These are phyloP conservation scores for Myotis daubentonii DNA, from an alignment of 2,797 vertebrate genomes.

Conservation along the genomic window DNA sequence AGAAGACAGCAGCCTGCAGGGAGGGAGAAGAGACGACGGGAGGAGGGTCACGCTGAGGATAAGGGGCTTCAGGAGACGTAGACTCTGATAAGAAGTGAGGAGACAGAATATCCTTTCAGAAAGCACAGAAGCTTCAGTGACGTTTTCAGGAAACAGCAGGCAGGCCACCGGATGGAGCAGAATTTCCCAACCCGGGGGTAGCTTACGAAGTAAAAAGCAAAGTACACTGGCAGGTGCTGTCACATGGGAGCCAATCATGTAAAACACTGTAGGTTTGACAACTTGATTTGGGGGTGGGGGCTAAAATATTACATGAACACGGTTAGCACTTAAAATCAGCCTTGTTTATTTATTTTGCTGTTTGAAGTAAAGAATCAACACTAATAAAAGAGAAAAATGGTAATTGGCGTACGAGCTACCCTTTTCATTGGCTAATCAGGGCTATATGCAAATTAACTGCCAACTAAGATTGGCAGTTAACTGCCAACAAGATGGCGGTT, in stretches of 20 bases:
- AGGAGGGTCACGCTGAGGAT: not conserved
- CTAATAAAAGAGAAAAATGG: no score
- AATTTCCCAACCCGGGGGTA: not conserved
- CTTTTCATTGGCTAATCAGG: no score
- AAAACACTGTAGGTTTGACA: not conserved
- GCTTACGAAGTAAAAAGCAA: not conserved
- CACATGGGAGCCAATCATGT: not conserved
- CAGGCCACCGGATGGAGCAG: not conserved
- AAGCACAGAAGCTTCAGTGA: not conserved
- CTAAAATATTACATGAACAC: not conserved
- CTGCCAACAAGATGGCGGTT: no score
- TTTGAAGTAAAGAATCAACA: not conserved
- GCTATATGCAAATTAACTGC: no score
- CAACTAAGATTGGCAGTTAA: no score
- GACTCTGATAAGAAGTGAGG: not conserved
- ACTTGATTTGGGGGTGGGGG: not conserved
- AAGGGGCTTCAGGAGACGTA: not conserved
- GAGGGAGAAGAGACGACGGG: not conserved
- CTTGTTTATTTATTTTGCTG: not conserved
- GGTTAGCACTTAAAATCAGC: not conserved
- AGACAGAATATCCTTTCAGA: not conserved
- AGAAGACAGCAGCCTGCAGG: not conserved
- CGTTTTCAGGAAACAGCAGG: not conserved
- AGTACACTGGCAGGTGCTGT: not conserved
- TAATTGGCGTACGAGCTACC: no score